phyloP scores from a whole-genome alignment of 2,797 vertebrate species.

The Syndactyla subalaris region DNA sequence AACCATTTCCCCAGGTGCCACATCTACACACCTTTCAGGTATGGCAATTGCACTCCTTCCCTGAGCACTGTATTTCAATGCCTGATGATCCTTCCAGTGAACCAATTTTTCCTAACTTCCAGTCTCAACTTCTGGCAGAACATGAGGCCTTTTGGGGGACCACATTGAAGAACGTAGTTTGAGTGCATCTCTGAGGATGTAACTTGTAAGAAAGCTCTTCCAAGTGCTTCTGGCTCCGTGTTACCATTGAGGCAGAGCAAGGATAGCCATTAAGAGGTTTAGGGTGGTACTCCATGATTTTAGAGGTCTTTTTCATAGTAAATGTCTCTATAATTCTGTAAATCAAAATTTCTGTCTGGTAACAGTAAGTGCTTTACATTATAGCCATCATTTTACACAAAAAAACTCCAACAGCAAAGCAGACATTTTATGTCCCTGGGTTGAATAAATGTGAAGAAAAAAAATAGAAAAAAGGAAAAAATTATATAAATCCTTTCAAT shows the following conservation, averaged over 20 bases:
- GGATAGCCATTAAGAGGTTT: background rate
- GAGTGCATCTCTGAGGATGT: background rate
- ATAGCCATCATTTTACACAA: background rate
- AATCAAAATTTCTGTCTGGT: background rate
- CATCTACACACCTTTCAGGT: background rate
- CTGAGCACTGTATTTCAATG: background rate
- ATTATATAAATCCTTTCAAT: background rate
- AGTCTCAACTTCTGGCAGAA: background rate
- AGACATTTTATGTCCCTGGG: background rate
- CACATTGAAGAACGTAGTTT: background rate
- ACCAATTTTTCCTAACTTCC: background rate
- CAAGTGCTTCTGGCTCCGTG: background rate
- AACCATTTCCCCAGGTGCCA: accelerated
- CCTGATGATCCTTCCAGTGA: background rate
- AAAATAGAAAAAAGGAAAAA: background rate
- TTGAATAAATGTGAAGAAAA: background rate
- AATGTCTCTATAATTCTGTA: background rate
- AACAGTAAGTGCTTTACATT: background rate
- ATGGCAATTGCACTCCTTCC: background rate
- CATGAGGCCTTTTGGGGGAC: background rate
- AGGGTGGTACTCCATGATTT: background rate
- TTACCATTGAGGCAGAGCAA: background rate
- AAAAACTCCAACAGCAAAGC: accelerated
- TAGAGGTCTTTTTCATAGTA: background rate
- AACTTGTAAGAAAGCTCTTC: background rate